A percentile compares a stretch with the other conserved stretches of the same genome.
Evolutionary conservation across 2,113 vertebrate genomes (phyloP).

Genomic region (Echinops telfairi): DNA sequence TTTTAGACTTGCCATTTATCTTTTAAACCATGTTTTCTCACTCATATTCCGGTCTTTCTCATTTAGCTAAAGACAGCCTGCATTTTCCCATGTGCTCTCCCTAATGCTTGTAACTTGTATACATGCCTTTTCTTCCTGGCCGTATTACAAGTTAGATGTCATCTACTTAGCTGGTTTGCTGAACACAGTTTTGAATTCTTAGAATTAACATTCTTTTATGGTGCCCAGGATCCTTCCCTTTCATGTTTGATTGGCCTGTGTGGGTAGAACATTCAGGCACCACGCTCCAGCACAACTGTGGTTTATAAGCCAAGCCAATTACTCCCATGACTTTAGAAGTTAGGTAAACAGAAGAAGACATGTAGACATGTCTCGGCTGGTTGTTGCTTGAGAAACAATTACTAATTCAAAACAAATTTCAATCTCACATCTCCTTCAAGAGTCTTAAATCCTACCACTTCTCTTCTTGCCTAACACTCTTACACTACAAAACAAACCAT

Average conservation of each 20-base stretch:
- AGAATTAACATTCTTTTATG: constrained; percentile 59
- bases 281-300: constrained; percentile 70
- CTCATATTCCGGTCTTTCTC: neutral
- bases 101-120: constrained; percentile 59
- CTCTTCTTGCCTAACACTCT: constrained; percentile 57
- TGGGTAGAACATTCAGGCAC: constrained; percentile 77
- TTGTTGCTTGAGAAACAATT: constrained; percentile 64
- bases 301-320: constrained; percentile 68
- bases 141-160: constrained; percentile 63
- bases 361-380: constrained; percentile 49
- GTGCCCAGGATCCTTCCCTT: constrained; percentile 54
- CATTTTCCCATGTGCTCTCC: constrained; percentile 55
- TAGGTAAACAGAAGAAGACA: constrained; percentile 59
- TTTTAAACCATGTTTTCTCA: constrained; percentile 43
- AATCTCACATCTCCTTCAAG: constrained; percentile 33
- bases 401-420: constrained; percentile 64
- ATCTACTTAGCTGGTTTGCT: constrained; percentile 69
- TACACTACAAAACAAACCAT: constrained; percentile 57
- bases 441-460: constrained; percentile 52
- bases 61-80: constrained; percentile 24
- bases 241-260: constrained; percentile 30
- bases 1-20: constrained; percentile 40
- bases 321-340: constrained; percentile 71
- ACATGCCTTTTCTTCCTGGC: constrained; percentile 63
- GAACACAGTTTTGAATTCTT: constrained; percentile 67